phyloP scores from a whole-genome alignment of 64 coral and sea anemone species.

The Orbicella faveolata region DNA sequence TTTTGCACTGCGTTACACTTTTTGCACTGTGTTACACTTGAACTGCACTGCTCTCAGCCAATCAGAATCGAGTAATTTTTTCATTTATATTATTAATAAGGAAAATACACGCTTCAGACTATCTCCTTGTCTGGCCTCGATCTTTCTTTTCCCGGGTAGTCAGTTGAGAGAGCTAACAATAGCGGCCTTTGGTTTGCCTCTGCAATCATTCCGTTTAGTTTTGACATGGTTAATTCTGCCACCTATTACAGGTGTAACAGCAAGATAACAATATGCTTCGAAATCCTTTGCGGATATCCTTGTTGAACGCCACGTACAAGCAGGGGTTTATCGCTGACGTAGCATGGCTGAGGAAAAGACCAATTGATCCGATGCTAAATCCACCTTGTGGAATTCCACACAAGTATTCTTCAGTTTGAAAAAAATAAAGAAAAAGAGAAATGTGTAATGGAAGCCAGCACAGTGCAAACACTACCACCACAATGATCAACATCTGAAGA shows the following conservation, averaged over 20 bases:
- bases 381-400: constrained; percentile 58
- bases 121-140: no score
- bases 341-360: constrained; percentile 73
- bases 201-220: not conserved
- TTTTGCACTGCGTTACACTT: no score
- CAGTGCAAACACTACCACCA: constrained; percentile 67
- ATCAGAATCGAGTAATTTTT: no score
- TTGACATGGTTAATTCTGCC: not conserved
- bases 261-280: not conserved
- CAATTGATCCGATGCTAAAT: constrained; percentile 63
- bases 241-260: not conserved
- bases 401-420: constrained; percentile 29
- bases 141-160: no score
- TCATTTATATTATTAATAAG: no score
- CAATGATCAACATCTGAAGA: constrained; percentile 69
- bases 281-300: constrained; percentile 6
- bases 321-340: constrained; percentile 75
- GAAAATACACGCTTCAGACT: no score
- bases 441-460: constrained; percentile 86
- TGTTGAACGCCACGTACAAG: constrained; percentile 52
- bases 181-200: not conserved
- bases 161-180: no score
- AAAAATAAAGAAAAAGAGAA: constrained; percentile 65
- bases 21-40: no score
- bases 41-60: no score